Conservation (phyloP, 2,888 invertebrate genomes). For the Microctonus hyperodae region DNA sequence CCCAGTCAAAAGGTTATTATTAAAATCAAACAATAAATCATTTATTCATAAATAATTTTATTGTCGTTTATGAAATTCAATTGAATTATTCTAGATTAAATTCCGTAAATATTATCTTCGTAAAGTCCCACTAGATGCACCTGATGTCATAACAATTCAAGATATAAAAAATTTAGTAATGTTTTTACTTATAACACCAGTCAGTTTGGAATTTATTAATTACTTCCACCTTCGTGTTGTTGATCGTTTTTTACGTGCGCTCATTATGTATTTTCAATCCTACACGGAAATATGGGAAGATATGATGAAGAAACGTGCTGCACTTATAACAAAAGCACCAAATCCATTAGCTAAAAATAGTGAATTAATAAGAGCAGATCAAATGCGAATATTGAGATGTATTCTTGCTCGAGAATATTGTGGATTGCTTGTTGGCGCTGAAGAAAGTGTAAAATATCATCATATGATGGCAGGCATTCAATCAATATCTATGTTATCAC, state of each 20-base stretch:
- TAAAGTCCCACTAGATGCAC: slow-evolving; percentile 65
- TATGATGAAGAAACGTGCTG: slow-evolving; percentile 66
- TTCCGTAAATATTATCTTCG: slow-evolving; percentile 70
- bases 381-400: slow-evolving; percentile 68
- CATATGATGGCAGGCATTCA: slow-evolving; percentile 64
- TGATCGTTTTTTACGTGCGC: slow-evolving; percentile 71
- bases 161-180: slow-evolving; percentile 70
- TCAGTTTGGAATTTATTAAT: slow-evolving; percentile 68
- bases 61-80: background rate
- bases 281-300: slow-evolving; percentile 72
- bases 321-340: slow-evolving; percentile 51
- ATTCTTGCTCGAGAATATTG: slow-evolving; percentile 71
- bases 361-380: slow-evolving; percentile 57
- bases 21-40: background rate
- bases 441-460: slow-evolving; percentile 62
- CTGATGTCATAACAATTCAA: slow-evolving; percentile 69
- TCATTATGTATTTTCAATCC: slow-evolving; percentile 71
- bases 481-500: slow-evolving; percentile 64
- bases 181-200: slow-evolving; percentile 66
- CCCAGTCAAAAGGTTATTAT: slow-evolving; percentile 51
- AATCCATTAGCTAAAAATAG: slow-evolving; percentile 54
- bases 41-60: background rate
- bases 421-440: slow-evolving; percentile 66
- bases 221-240: slow-evolving; percentile 68
- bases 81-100: slow-evolving; percentile 62